Evolutionary conservation across 2,797 vertebrate genomes (phyloP).

Genomic region (Neostethus bicornis): DNA sequence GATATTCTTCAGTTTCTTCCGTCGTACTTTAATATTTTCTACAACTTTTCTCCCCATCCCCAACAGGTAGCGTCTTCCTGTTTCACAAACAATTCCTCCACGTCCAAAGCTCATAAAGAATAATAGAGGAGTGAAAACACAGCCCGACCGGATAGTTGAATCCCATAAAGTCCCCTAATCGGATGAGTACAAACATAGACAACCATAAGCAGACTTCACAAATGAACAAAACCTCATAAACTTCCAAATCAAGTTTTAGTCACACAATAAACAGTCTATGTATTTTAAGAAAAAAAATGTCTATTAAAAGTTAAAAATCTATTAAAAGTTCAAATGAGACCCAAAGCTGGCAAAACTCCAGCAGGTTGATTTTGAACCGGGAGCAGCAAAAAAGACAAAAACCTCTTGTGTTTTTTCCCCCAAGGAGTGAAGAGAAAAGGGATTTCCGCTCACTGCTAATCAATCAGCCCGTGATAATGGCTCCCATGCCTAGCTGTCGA

Average conservation of each 20-base stretch:
- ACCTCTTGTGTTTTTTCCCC: slow-evolving; percentile 61
- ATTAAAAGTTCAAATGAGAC: slow-evolving; percentile 21
- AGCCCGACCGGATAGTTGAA: slow-evolving; percentile 10
- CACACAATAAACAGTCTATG: slow-evolving; percentile 47
- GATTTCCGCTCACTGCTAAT: slow-evolving; percentile 86
- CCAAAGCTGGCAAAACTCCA: slow-evolving; percentile 40
- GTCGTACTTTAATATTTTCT: neutral
- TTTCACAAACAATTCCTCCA: slow-evolving; percentile 29
- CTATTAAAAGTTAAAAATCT: too few relatives aligned
- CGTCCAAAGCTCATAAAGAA: slow-evolving; percentile 35
- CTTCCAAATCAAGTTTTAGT: too few relatives aligned
- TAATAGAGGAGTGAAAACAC: slow-evolving; percentile 11
- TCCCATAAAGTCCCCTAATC: slow-evolving; percentile 7
- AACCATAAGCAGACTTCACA: neutral
- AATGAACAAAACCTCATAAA: too few relatives aligned
- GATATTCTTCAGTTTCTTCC: slow-evolving; percentile 18
- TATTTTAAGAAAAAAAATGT: slow-evolving; percentile 17
- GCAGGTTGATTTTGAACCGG: slow-evolving; percentile 57
- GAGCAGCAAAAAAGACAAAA: slow-evolving; percentile 72
- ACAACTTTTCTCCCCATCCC: neutral
- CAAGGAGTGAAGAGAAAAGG: slow-evolving; percentile 71
- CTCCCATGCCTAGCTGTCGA: slow-evolving; percentile 83
- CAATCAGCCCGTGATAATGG: slow-evolving; percentile 87
- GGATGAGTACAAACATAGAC: neutral
- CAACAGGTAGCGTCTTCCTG: slow-evolving; percentile 16